Percentiles rank a stretch among this genome's conserved stretches.
phyloP scores from a whole-genome alignment of 2,797 vertebrate species.

The Cryptoprocta ferox region DNA sequence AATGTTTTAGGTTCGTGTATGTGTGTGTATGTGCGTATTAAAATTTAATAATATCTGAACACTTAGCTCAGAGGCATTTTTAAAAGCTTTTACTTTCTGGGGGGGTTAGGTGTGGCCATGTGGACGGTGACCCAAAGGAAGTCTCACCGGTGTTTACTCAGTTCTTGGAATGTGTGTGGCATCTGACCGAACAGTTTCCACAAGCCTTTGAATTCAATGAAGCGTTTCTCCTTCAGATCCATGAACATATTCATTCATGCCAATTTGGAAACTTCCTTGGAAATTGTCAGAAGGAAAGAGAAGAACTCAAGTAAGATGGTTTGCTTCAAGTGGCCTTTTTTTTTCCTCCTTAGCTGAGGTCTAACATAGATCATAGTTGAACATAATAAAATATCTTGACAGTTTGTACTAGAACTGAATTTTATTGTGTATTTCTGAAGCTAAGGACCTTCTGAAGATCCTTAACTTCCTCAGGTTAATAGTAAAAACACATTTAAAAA shows the following conservation, averaged over 20 bases:
- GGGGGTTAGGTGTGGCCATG: conserved; percentile 93
- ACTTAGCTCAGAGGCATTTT: conserved; percentile 47
- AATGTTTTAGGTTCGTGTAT: neutral
- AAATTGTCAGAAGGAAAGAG: conserved; percentile 96
- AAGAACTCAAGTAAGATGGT: conserved; percentile 94
- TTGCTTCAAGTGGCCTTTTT: neutral
- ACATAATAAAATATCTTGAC: neutral
- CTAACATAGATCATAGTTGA: neutral
- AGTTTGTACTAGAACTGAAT: conserved; percentile 31
- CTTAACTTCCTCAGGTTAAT: neutral
- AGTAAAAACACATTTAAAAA: conserved; percentile 23
- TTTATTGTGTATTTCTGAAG: conserved; percentile 39
- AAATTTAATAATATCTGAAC: conserved; percentile 9
- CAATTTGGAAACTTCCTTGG: conserved; percentile 99
- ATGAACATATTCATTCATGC: conserved; percentile 98
- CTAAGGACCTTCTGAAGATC: neutral
- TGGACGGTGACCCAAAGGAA: conserved; percentile 96
- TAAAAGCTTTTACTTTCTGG: conserved; percentile 62
- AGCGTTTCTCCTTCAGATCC: conserved; percentile 98
- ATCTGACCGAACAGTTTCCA: conserved; percentile 97
- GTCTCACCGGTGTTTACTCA: conserved; percentile 98
- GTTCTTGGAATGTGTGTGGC: conserved; percentile 98
- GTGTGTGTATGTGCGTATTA: conserved; percentile 1
- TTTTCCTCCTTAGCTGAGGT: neutral
- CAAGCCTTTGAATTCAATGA: conserved; percentile 97